Evolutionary conservation across 1,140 invertebrate genomes (phyloP).

Genomic region (Drosophila pallidifrons): DNA sequence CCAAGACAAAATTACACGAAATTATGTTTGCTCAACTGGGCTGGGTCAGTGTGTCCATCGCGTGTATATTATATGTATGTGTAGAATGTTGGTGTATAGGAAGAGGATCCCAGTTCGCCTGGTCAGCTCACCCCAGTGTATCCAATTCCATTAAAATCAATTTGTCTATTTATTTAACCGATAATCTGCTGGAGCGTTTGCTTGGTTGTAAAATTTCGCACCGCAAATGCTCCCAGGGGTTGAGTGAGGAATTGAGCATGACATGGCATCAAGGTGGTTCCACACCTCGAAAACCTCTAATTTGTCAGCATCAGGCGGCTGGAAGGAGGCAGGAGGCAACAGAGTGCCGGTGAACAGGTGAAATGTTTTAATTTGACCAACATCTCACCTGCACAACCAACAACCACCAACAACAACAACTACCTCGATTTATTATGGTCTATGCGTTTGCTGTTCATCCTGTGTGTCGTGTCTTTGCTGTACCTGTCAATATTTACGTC

Average conservation of each 20-base stretch:
- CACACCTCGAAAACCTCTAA: slow-evolving; percentile 67
- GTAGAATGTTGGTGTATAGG: background rate
- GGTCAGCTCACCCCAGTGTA: slow-evolving; percentile 34
- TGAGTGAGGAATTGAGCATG: slow-evolving; percentile 46
- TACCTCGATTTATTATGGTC: slow-evolving; percentile 33
- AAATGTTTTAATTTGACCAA: slow-evolving; percentile 64
- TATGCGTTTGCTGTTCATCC: slow-evolving; percentile 16
- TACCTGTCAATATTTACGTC: slow-evolving; percentile 62
- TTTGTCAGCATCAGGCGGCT: slow-evolving; percentile 72
- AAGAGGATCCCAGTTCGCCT: slow-evolving; percentile 7
- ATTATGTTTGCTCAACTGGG: slow-evolving; percentile 76
- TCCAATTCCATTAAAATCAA: slow-evolving; percentile 83
- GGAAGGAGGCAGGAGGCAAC: slow-evolving; percentile 22
- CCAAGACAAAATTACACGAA: slow-evolving; percentile 76
- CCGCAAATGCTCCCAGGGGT: slow-evolving; percentile 29
- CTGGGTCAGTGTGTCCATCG: slow-evolving; percentile 37
- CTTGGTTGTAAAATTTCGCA: slow-evolving; percentile 60
- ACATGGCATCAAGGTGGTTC: slow-evolving; percentile 17
- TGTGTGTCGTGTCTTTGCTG: slow-evolving; percentile 46
- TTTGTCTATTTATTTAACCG: slow-evolving; percentile 83
- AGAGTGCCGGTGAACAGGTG: slow-evolving; percentile 35
- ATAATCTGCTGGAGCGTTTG: slow-evolving; percentile 72
- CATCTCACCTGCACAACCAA: slow-evolving; percentile 19
- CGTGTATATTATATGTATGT: background rate
- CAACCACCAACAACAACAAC: background rate